These are phyloP conservation scores for Uromys caudimaculatus DNA, from an alignment of 2,797 vertebrate genomes.

Conservation along the genomic window DNA sequence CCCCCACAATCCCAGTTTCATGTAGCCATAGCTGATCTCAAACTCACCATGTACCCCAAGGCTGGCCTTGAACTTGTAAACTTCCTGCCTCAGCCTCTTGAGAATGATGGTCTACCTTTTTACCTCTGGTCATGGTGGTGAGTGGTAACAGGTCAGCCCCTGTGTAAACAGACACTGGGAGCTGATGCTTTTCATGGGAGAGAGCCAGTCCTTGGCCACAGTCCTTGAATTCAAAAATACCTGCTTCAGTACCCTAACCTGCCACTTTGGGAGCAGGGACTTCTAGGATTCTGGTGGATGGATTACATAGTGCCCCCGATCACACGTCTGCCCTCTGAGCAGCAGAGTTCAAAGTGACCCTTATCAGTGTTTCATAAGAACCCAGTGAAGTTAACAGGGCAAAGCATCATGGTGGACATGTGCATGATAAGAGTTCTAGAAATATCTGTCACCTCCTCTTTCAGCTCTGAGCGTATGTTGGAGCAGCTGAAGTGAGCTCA, in stretches of 20 bases:
- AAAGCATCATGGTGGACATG: background rate
- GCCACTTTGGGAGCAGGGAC: background rate
- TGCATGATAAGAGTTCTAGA: background rate
- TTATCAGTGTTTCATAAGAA: background rate
- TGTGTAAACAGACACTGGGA: background rate
- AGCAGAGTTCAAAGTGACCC: background rate
- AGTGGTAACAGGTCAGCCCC: background rate
- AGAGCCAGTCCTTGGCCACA: background rate
- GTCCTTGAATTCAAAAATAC: constrained; percentile 28
- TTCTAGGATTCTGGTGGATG: background rate
- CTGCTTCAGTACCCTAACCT: background rate
- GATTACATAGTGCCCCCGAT: background rate
- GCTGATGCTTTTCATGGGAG: background rate
- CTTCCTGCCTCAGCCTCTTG: background rate
- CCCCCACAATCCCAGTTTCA: background rate
- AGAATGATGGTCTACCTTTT: background rate
- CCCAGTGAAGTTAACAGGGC: background rate
- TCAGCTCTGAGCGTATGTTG: background rate
- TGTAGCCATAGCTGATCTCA: background rate
- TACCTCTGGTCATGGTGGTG: background rate
- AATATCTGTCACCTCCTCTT: background rate
- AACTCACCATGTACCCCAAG: background rate
- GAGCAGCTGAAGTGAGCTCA: background rate
- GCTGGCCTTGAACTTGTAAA: background rate
- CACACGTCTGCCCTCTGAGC: background rate